These are phyloP conservation scores for Apis cerana DNA, from an alignment of 1,140 invertebrate species.

Conservation along the genomic window DNA sequence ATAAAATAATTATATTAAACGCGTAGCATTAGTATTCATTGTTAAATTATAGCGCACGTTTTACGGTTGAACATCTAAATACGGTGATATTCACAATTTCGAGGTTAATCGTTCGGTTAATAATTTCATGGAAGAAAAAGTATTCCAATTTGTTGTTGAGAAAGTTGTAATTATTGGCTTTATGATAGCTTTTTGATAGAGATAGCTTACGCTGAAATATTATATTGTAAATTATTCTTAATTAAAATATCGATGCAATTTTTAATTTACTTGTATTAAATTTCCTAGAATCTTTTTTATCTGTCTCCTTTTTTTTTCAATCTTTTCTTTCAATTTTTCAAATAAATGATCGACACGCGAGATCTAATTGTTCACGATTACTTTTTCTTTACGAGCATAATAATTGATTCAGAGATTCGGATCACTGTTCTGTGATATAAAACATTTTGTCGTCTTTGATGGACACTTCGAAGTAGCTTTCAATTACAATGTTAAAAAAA, in stretches of 20 bases:
- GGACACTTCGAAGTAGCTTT: neutral
- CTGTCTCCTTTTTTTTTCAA: neutral
- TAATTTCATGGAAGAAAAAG: neutral
- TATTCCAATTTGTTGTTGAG: neutral
- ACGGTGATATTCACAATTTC: neutral
- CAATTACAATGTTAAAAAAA: neutral
- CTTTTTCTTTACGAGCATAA: neutral
- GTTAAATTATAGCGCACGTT: neutral
- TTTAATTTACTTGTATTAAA: neutral
- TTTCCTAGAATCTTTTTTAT: neutral
- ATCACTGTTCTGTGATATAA: too few species aligned
- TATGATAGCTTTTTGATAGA: neutral
- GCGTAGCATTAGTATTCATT: neutral
- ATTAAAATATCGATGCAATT: neutral
- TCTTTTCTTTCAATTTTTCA: conserved; percentile 1
- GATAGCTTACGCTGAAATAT: neutral
- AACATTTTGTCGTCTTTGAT: neutral
- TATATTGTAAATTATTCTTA: neutral
- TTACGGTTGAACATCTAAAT: neutral
- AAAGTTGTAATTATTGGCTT: conserved; percentile 2
- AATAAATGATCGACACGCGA: conserved; percentile 1
- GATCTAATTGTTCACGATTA: conserved; percentile 25
- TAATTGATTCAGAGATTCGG: too few species aligned
- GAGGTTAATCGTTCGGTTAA: neutral
- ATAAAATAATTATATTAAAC: neutral